Evolutionary conservation across 1,140 invertebrate genomes (phyloP).

Genomic region (Dryas iulia): DNA sequence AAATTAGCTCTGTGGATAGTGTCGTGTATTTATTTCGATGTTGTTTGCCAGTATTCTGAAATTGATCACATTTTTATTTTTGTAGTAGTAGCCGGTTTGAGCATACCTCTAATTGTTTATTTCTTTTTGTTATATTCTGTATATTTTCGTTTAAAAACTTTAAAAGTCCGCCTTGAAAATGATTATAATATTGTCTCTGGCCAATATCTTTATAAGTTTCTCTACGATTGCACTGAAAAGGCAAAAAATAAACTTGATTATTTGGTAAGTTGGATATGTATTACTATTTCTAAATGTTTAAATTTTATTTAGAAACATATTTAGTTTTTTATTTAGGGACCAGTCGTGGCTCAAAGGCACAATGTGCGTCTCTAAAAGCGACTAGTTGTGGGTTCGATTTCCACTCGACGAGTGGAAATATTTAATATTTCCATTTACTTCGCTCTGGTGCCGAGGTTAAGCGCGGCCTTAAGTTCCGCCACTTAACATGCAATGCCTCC

Average conservation of each 20-base stretch:
- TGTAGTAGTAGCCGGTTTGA: background rate
- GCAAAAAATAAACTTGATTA: background rate
- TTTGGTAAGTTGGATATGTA: conserved; percentile 7
- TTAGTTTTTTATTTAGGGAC: too few relatives aligned
- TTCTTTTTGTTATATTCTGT: conserved; percentile 5
- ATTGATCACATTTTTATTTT: conserved; percentile 6
- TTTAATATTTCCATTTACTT: too few relatives aligned
- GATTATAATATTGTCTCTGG: background rate
- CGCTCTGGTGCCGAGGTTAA: too few relatives aligned
- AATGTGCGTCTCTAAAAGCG: too few relatives aligned
- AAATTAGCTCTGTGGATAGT: background rate
- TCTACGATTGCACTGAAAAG: background rate
- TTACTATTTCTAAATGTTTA: too few relatives aligned
- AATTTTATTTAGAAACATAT: too few relatives aligned
- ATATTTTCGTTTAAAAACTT: background rate
- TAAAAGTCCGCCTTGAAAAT: background rate
- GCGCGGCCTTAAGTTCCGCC: too few relatives aligned
- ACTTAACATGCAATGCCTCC: too few relatives aligned
- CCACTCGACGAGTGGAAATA: too few relatives aligned
- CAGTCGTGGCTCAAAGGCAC: too few relatives aligned
- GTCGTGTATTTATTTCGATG: background rate
- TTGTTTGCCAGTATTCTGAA: background rate
- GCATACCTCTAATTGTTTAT: conserved; percentile 1
- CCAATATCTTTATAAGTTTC: conserved; percentile 1
- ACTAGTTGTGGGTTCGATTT: too few relatives aligned